phyloP scores from a whole-genome alignment of 2,113 vertebrate genomes.

The Pseudonaja textilis region DNA sequence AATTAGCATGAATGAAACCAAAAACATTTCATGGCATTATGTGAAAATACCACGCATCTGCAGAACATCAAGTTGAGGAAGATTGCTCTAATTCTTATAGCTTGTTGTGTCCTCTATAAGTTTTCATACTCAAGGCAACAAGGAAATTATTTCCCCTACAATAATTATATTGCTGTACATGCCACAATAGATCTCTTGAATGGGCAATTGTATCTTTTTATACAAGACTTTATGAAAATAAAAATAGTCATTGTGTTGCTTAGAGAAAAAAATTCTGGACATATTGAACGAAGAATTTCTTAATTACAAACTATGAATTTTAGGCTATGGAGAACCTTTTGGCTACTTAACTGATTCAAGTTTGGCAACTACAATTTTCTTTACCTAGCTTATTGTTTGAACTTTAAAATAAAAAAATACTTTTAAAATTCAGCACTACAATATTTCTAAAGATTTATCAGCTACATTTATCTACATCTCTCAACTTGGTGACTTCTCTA shows the following conservation, averaged over 20 bases:
- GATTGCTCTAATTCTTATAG: background rate
- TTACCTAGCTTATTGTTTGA: background rate
- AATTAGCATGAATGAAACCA: background rate
- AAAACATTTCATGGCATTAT: background rate
- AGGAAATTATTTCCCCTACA: background rate
- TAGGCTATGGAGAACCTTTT: background rate
- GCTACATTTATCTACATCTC: background rate
- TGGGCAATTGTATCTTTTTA: background rate
- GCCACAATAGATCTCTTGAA: background rate
- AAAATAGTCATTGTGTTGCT: background rate
- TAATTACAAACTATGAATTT: background rate
- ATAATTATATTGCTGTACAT: background rate
- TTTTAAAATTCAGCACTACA: background rate
- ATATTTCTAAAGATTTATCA: background rate
- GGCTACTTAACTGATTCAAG: background rate
- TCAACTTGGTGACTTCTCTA: background rate
- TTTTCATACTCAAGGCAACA: background rate
- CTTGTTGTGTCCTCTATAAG: background rate
- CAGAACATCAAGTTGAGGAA: background rate
- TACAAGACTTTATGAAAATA: background rate
- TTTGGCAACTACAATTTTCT: background rate
- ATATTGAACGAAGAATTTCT: background rate
- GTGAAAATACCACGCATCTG: background rate
- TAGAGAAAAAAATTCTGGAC: background rate
- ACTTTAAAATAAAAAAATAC: background rate